Evolutionary conservation across 2,888 invertebrate genomes (phyloP).

Genomic region (Lypha dubia): DNA sequence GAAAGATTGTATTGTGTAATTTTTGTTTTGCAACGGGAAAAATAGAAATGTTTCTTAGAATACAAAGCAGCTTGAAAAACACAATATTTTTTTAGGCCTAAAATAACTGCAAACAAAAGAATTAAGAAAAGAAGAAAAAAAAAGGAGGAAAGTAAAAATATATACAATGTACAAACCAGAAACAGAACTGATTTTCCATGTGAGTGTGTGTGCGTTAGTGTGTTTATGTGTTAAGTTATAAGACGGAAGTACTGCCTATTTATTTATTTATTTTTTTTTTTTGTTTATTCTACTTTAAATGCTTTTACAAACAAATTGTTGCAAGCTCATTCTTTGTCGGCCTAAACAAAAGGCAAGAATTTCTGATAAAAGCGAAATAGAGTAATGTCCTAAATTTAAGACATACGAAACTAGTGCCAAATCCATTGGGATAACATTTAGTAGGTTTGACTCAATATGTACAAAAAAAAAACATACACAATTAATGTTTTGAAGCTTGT

Average conservation of each 20-base stretch:
- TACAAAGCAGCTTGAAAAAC: constrained; percentile 10
- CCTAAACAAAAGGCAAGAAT: not conserved
- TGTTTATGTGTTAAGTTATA: constrained; percentile 6
- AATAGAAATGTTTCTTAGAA: not conserved
- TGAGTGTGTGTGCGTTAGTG: not conserved
- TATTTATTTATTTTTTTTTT: too few species aligned
- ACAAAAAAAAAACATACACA: too few species aligned
- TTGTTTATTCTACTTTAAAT: not conserved
- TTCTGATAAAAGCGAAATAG: not conserved
- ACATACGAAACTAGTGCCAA: too few species aligned
- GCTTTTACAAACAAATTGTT: not conserved
- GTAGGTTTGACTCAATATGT: too few species aligned
- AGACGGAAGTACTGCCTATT: not conserved
- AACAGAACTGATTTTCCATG: not conserved
- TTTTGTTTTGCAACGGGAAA: not conserved
- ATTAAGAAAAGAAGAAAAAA: not conserved
- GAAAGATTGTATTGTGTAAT: not conserved
- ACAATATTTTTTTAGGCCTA: constrained; percentile 59
- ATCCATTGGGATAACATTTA: too few species aligned
- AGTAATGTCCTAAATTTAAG: not conserved
- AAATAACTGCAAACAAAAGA: constrained; percentile 45
- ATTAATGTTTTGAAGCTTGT: too few species aligned
- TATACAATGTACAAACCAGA: not conserved
- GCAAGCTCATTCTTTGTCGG: not conserved
- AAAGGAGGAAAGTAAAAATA: not conserved